These are phyloP conservation scores for Tonatia bakeri DNA, from an alignment of 2,113 vertebrate species.

Conservation along the genomic window DNA sequence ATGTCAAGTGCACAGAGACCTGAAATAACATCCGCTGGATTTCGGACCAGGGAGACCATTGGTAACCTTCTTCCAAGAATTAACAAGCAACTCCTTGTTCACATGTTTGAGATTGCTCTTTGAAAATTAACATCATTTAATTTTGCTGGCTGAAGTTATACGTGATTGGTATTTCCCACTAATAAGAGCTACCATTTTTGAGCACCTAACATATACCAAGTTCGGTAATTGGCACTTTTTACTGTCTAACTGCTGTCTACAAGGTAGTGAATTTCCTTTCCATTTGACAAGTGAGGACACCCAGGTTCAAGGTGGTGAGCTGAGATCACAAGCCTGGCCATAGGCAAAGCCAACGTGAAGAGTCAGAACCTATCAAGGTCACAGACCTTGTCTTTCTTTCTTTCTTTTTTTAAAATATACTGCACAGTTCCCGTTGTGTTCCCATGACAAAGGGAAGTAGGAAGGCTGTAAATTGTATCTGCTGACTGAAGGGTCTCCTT, in stretches of 20 bases:
- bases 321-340: neutral
- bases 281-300: neutral
- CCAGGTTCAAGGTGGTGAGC: neutral
- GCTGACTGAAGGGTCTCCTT: neutral
- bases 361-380: neutral
- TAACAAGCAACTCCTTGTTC: neutral
- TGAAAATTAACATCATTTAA: neutral
- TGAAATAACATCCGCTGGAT: neutral
- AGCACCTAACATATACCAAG: neutral
- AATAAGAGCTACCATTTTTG: neutral
- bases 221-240: neutral
- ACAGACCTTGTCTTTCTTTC: neutral
- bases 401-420: neutral
- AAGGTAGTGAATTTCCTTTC: neutral
- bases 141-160: neutral
- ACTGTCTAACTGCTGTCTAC: neutral
- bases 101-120: neutral
- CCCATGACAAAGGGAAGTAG: neutral
- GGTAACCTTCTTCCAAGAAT: neutral
- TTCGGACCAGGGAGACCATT: neutral
- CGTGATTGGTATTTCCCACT: conserved; percentile 11
- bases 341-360: neutral
- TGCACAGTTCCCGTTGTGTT: neutral
- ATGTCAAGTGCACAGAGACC: neutral
- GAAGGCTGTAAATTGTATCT: neutral